phyloP scores from a whole-genome alignment of 2,113 vertebrate species.

The Ictidomys tridecemlineatus region DNA sequence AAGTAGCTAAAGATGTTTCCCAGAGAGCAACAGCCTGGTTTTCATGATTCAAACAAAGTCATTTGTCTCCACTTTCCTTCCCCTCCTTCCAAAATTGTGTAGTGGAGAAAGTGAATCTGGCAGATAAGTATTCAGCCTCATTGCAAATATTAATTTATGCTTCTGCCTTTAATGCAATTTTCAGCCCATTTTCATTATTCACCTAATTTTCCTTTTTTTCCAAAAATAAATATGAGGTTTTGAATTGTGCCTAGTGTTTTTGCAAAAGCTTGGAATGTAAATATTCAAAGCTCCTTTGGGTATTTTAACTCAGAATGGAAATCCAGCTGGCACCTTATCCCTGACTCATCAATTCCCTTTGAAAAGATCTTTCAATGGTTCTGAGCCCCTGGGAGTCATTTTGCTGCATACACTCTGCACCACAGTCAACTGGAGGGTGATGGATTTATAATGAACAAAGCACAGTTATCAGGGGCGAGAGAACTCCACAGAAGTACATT shows the following conservation, averaged over 20 bases:
- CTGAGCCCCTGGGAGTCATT: not conserved
- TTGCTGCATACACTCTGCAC: not conserved
- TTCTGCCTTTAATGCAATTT: not conserved
- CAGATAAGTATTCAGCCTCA: not conserved
- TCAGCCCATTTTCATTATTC: constrained; percentile 64
- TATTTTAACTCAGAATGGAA: constrained; percentile 52
- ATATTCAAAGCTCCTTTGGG: constrained; percentile 20
- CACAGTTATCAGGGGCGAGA: not conserved
- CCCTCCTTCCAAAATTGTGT: not conserved
- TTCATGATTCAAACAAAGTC: not conserved
- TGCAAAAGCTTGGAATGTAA: constrained; percentile 11
- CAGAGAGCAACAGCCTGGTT: not conserved
- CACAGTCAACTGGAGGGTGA: not conserved
- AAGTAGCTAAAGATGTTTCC: not conserved
- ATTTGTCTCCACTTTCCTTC: not conserved
- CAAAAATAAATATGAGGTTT: constrained; percentile 59
- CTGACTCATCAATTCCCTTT: not conserved
- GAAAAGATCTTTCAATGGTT: not conserved
- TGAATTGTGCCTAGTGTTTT: constrained; percentile 35
- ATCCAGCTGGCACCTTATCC: not conserved
- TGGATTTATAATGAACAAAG: not conserved
- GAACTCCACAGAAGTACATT: not conserved
- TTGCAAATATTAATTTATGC: constrained; percentile 44
- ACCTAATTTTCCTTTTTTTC: constrained; percentile 38
- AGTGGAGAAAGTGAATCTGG: not conserved